phyloP scores from a whole-genome alignment of 2,113 vertebrate genomes.

The Equus przewalskii region DNA sequence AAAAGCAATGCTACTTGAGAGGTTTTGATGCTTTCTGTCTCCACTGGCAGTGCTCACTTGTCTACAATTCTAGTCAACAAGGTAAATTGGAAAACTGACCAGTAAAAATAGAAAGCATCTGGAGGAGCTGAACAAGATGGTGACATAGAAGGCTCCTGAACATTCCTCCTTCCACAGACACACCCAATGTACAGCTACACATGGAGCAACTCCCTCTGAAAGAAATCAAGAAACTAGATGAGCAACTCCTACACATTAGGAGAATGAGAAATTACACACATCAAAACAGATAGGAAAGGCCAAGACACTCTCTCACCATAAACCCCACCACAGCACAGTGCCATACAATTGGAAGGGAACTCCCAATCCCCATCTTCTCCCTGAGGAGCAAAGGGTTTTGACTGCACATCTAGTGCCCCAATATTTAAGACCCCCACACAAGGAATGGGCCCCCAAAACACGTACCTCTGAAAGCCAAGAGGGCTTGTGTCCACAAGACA shows the following conservation, averaged over 20 bases:
- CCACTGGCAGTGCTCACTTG: slow-evolving; percentile 73
- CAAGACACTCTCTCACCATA: not conserved
- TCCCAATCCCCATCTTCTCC: not conserved
- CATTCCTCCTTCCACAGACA: not conserved
- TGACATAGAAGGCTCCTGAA: not conserved
- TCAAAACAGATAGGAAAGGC: not conserved
- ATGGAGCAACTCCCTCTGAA: not conserved
- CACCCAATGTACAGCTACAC: not conserved
- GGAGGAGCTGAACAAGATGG: not conserved
- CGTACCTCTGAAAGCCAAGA: not conserved
- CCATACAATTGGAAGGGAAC: not conserved
- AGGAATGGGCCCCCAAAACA: not conserved
- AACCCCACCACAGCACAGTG: not conserved
- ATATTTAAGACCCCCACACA: not conserved
- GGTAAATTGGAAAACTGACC: slow-evolving; percentile 54
- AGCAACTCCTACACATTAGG: not conserved
- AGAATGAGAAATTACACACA: not conserved
- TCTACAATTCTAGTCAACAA: slow-evolving; percentile 75
- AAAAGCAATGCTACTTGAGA: slow-evolving; percentile 73
- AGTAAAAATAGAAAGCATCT: slow-evolving; percentile 55
- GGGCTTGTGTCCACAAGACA: not conserved
- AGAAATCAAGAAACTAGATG: not conserved
- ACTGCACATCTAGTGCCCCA: not conserved
- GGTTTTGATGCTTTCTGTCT: slow-evolving; percentile 75
- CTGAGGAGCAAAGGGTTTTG: not conserved